phyloP scores from a whole-genome alignment of 2,797 vertebrate genomes.

The Thalassophryne amazonica region DNA sequence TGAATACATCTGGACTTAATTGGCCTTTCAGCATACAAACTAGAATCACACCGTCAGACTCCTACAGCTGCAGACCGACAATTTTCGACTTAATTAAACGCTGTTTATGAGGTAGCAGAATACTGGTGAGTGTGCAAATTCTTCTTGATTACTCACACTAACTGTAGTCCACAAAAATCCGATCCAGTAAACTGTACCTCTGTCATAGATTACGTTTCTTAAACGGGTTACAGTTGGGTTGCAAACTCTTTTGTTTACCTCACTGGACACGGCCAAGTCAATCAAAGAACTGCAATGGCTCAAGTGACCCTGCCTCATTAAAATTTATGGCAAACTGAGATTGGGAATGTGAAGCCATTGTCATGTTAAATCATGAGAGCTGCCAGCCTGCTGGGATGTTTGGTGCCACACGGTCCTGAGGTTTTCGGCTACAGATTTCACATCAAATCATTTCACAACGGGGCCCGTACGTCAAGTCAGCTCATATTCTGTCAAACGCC shows the following conservation, averaged over 20 bases:
- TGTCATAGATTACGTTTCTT: slow-evolving; percentile 6
- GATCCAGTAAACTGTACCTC: slow-evolving; percentile 26
- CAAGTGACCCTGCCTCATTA: slow-evolving; percentile 43
- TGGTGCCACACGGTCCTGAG: slow-evolving; percentile 58
- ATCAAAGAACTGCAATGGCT: slow-evolving; percentile 38
- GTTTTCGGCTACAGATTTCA: slow-evolving; percentile 37
- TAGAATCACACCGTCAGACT: slow-evolving; percentile 26
- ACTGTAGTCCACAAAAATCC: slow-evolving; percentile 24
- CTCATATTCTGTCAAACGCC: slow-evolving; percentile 10
- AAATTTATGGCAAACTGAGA: slow-evolving; percentile 46
- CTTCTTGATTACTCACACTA: slow-evolving; percentile 45
- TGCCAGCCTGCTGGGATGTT: slow-evolving; percentile 35
- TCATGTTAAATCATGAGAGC: slow-evolving; percentile 52
- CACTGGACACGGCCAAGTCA: slow-evolving; percentile 29
- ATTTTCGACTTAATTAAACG: slow-evolving; percentile 58
- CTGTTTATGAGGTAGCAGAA: slow-evolving; percentile 42
- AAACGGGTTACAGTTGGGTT: slow-evolving; percentile 33
- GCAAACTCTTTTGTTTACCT: slow-evolving; percentile 35
- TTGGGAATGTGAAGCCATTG: slow-evolving; percentile 39
- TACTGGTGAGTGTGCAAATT: slow-evolving; percentile 46
- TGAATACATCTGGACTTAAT: slow-evolving; percentile 61
- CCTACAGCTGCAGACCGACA: slow-evolving; percentile 12
- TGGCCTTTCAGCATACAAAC: slow-evolving; percentile 26
- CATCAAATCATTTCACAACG: slow-evolving; percentile 34
- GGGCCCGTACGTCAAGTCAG: slow-evolving; percentile 21